These are phyloP conservation scores for Steinernema feltiae DNA, from an alignment of 1,140 invertebrate species.

Conservation along the genomic window DNA sequence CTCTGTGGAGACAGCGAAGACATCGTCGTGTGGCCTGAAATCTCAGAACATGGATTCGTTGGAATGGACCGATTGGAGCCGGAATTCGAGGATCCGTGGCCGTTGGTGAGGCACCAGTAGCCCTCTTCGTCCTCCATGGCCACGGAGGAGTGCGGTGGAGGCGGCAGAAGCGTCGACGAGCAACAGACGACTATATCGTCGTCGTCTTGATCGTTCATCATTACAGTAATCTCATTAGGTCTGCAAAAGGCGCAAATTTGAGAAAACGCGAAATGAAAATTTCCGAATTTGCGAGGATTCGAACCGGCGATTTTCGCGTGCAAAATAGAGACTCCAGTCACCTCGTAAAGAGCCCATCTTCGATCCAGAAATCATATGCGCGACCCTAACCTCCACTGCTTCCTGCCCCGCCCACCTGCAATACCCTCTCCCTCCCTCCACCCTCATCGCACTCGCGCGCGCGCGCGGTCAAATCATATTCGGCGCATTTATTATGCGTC, in stretches of 20 bases:
- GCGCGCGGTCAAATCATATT: neutral
- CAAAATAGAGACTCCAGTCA: too few relatives aligned
- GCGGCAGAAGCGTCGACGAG: slow-evolving; percentile 11
- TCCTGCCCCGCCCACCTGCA: neutral
- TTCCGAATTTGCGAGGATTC: too few relatives aligned
- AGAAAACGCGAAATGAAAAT: too few relatives aligned
- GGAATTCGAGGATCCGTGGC: neutral
- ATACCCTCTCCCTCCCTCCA: neutral
- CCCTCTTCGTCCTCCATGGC: slow-evolving; percentile 17
- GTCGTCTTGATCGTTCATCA: neutral
- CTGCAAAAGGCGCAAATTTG: neutral
- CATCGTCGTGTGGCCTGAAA: slow-evolving; percentile 22
- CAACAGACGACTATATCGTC: neutral
- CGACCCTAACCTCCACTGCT: neutral
- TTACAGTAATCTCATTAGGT: neutral
- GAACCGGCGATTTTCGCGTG: too few relatives aligned
- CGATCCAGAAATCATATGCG: slow-evolving; percentile 1
- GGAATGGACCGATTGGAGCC: slow-evolving; percentile 1
- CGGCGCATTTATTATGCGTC: neutral
- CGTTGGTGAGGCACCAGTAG: slow-evolving; percentile 11
- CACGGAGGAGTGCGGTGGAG: neutral
- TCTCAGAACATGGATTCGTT: slow-evolving; percentile 2
- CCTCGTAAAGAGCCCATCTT: too few relatives aligned
- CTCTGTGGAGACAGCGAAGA: slow-evolving; percentile 15
- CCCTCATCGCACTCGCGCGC: too few relatives aligned